Conservation (phyloP, 2,797 vertebrate genomes). For the Esox lucius region DNA sequence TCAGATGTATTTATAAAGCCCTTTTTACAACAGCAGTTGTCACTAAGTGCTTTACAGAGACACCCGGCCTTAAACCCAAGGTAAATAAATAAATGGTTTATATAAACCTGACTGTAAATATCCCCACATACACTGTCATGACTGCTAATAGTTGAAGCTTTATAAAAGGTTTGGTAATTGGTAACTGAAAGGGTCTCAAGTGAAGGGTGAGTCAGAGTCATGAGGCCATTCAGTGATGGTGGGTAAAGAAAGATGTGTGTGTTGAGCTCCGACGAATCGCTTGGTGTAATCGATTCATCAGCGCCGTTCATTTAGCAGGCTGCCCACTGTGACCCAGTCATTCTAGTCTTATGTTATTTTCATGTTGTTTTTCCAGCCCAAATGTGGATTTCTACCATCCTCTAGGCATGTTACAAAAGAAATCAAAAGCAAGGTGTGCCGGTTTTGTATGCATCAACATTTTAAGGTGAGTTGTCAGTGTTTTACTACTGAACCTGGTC, state of each 20-base stretch:
- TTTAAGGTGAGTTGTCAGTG: constrained; percentile 82
- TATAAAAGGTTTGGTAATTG: neutral
- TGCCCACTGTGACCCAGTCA: neutral
- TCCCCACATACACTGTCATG: neutral
- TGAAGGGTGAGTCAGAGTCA: neutral
- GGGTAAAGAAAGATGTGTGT: no score
- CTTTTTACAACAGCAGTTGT: no score
- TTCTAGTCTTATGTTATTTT: constrained; percentile 31
- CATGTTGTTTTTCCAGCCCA: constrained; percentile 79
- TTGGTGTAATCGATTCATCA: neutral
- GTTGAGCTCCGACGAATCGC: neutral
- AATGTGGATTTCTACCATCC: constrained; percentile 95
- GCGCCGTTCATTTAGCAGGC: neutral
- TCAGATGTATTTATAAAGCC: no score
- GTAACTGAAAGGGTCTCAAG: neutral
- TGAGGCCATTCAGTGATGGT: neutral
- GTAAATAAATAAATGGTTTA: no score
- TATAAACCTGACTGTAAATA: neutral
- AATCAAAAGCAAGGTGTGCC: constrained; percentile 91
- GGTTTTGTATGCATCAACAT: constrained; percentile 98
- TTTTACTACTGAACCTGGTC: neutral
- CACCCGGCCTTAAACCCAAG: no score
- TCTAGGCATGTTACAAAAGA: constrained; percentile 89
- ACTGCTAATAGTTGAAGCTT: neutral
- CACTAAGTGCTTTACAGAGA: no score